Percentiles rank a stretch among this genome's conserved stretches.
phyloP scores from a whole-genome alignment of 2,888 invertebrate species.

The Caenorhabditis sp. region DNA sequence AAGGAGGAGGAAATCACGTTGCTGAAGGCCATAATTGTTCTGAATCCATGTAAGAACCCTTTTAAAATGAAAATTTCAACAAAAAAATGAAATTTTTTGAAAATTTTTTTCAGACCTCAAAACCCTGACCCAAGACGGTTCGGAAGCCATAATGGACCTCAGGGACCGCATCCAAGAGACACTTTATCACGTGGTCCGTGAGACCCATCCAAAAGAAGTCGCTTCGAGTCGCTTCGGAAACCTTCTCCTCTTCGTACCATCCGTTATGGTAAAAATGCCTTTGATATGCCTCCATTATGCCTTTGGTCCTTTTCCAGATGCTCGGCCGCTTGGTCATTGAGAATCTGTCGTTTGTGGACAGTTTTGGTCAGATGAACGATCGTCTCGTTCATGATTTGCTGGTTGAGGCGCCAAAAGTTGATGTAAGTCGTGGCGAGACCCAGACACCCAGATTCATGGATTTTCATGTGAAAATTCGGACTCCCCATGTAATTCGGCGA shows the following conservation, averaged over 20 bases:
- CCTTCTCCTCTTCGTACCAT: constrained; percentile 79
- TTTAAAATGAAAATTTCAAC: too few relatives aligned
- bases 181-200: constrained; percentile 80
- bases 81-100: not conserved
- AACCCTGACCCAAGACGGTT: constrained; percentile 75
- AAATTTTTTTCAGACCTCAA: constrained; percentile 73
- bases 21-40: constrained; percentile 80
- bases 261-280: constrained; percentile 73
- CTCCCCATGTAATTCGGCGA: too few relatives aligned
- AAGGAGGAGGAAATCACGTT: constrained; percentile 81
- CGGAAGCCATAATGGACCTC: constrained; percentile 80
- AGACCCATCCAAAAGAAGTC: constrained; percentile 83
- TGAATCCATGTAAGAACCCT: constrained; percentile 81
- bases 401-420: constrained; percentile 63
- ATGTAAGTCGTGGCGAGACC: constrained; percentile 22
- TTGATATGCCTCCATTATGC: too few relatives aligned
- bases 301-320: constrained; percentile 67
- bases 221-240: constrained; percentile 82
- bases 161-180: constrained; percentile 81
- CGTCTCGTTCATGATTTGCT: constrained; percentile 78
- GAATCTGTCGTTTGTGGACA: constrained; percentile 80
- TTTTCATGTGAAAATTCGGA: too few relatives aligned
- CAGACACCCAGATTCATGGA: too few relatives aligned
- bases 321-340: constrained; percentile 79
- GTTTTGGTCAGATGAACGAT: constrained; percentile 79